phyloP scores from a whole-genome alignment of 2,888 invertebrate species.

The Neoaliturus tenellus region DNA sequence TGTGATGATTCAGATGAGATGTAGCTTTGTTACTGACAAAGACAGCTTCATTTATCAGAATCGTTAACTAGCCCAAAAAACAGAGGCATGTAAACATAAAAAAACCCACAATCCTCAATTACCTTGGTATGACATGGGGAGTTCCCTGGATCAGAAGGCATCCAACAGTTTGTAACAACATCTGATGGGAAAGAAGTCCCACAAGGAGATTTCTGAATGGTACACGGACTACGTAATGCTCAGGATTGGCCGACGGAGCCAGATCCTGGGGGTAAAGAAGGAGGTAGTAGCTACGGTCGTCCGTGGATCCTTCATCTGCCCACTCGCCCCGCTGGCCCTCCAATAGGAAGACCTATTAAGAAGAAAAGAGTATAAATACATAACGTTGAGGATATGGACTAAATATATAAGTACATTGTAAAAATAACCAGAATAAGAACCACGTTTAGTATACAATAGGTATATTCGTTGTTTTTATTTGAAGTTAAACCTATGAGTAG shows the following conservation, averaged over 20 bases:
- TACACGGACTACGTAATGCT: slow-evolving; percentile 87
- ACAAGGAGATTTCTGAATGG: slow-evolving; percentile 93
- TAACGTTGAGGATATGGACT: too few relatives aligned
- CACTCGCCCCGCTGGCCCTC: slow-evolving; percentile 75
- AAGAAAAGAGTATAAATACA: too few relatives aligned
- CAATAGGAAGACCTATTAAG: slow-evolving; percentile 76
- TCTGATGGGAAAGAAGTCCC: slow-evolving; percentile 93
- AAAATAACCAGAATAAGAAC: too few relatives aligned
- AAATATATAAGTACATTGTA: too few relatives aligned
- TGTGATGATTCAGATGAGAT: too few relatives aligned
- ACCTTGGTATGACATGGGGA: slow-evolving; percentile 76
- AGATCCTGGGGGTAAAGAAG: slow-evolving; percentile 65
- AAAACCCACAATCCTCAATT: background rate
- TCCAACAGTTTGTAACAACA: slow-evolving; percentile 93
- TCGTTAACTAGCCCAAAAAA: too few relatives aligned
- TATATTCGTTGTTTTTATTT: too few relatives aligned
- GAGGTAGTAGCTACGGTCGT: slow-evolving; percentile 72
- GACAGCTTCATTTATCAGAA: too few relatives aligned
- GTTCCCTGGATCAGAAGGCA: slow-evolving; percentile 88
- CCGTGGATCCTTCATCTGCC: slow-evolving; percentile 69
- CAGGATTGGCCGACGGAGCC: slow-evolving; percentile 71
- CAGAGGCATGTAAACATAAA: too few relatives aligned
- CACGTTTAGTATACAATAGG: too few relatives aligned
- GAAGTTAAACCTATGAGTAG: too few relatives aligned
- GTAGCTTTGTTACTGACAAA: too few relatives aligned